These are phyloP conservation scores for Bellardia pandia DNA, from an alignment of 2,888 invertebrate species.

Conservation along the genomic window DNA sequence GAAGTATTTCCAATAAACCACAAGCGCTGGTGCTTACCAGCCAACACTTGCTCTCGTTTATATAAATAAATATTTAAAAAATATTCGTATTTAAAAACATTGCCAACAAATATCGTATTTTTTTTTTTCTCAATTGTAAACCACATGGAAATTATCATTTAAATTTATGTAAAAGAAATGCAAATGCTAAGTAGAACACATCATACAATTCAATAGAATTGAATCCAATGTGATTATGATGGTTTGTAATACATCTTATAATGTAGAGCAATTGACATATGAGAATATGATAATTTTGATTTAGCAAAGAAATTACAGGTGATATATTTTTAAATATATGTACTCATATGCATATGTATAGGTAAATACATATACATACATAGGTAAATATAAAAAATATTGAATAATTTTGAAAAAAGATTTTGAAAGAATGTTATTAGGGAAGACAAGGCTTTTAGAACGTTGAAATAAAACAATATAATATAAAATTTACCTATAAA, in stretches of 20 bases:
- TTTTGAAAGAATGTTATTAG: not conserved
- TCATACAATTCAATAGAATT: conserved; percentile 62
- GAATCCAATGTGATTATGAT: conserved; percentile 23
- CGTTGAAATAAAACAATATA: too few relatives aligned
- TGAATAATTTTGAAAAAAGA: too few relatives aligned
- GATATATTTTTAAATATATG: not conserved
- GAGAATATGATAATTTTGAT: not conserved
- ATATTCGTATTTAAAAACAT: conserved; percentile 25
- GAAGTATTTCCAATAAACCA: conserved; percentile 23
- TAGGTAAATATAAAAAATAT: not conserved
- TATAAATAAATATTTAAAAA: conserved; percentile 16
- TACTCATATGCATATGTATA: too few relatives aligned
- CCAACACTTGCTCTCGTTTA: conserved; percentile 25
- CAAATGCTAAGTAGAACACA: conserved; percentile 51
- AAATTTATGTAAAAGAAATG: conserved; percentile 17
- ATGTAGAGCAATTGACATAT: conserved; percentile 47
- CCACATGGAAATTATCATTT: conserved; percentile 43
- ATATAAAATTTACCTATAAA: too few relatives aligned
- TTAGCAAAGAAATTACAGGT: conserved; percentile 13
- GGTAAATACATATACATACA: too few relatives aligned
- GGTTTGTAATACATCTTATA: conserved; percentile 28
- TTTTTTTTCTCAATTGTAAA: conserved; percentile 25
- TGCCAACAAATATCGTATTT: not conserved
- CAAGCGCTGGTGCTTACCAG: not conserved
- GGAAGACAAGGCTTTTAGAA: too few relatives aligned